phyloP scores from a whole-genome alignment of 2,797 vertebrate genomes.

The Eupleurogrammus muticus region DNA sequence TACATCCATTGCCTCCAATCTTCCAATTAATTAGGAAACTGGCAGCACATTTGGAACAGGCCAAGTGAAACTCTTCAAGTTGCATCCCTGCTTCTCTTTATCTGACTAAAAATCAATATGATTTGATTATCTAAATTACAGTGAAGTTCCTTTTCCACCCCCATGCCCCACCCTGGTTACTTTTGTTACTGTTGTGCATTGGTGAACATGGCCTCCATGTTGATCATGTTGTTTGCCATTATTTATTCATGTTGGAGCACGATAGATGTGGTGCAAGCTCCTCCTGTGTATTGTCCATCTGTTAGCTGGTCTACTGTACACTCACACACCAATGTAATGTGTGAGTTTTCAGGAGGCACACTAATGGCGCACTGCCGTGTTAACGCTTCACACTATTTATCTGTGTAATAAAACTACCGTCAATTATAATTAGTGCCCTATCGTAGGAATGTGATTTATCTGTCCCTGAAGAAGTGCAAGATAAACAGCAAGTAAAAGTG shows the following conservation, averaged over 20 bases:
- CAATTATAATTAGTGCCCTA: constrained; percentile 72
- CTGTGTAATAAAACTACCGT: constrained; percentile 67
- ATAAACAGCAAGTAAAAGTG: constrained; percentile 60
- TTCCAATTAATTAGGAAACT: constrained; percentile 1
- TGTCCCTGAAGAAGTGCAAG: constrained; percentile 61
- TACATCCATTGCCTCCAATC: neutral
- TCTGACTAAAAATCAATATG: constrained; percentile 52
- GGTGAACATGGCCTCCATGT: constrained; percentile 61
- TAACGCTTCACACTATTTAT: constrained; percentile 73
- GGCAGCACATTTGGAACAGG: constrained; percentile 13
- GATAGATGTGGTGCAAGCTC: constrained; percentile 56
- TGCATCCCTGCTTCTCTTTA: constrained; percentile 23
- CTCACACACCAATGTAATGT: constrained; percentile 65
- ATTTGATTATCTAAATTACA: constrained; percentile 33
- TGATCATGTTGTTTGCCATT: constrained; percentile 64
- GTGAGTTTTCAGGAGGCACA: constrained; percentile 64
- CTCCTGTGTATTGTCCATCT: constrained; percentile 77
- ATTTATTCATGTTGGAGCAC: constrained; percentile 74
- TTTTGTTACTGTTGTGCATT: constrained; percentile 49
- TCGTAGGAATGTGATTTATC: constrained; percentile 70
- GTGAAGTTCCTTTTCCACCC: constrained; percentile 22
- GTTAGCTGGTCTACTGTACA: constrained; percentile 70
- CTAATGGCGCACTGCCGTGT: constrained; percentile 65
- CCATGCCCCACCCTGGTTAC: neutral
- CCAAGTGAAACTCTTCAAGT: constrained; percentile 22